Evolutionary conservation across 2,113 vertebrate genomes (phyloP).

Genomic region (Mesembrinibis cayennensis): DNA sequence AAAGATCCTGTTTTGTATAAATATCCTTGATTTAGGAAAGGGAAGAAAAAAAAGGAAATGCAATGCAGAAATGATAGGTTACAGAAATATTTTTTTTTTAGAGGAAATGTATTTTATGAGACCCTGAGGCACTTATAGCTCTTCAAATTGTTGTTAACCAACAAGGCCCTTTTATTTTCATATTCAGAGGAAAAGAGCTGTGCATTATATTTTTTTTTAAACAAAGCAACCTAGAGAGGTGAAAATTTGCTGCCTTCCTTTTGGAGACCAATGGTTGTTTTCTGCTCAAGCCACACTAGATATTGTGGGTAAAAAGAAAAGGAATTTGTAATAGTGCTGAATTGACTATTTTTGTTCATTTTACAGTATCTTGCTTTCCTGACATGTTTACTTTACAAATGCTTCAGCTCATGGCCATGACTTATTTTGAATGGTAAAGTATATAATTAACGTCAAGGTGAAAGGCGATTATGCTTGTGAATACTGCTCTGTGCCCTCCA

Average conservation of each 20-base stretch:
- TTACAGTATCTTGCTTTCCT: slow-evolving; percentile 64
- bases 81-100: neutral
- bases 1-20: neutral
- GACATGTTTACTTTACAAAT: slow-evolving; percentile 73
- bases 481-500: slow-evolving; percentile 54
- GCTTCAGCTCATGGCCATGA: slow-evolving; percentile 53
- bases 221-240: slow-evolving; percentile 5
- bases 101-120: slow-evolving; percentile 25
- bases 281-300: neutral
- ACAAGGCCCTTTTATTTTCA: slow-evolving; percentile 54
- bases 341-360: slow-evolving; percentile 61
- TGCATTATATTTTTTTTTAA: slow-evolving; percentile 16
- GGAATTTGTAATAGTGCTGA: slow-evolving; percentile 40
- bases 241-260: slow-evolving; percentile 14
- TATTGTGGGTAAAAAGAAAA: neutral
- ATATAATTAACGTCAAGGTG: slow-evolving; percentile 78
- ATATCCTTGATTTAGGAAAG: neutral
- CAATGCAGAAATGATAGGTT: slow-evolving; percentile 11
- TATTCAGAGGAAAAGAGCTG: neutral
- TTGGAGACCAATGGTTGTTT: slow-evolving; percentile 4
- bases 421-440: slow-evolving; percentile 57
- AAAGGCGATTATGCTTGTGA: slow-evolving; percentile 67
- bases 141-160: slow-evolving; percentile 7
- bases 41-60: neutral
- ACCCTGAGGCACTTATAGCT: slow-evolving; percentile 6